Conservation (phyloP, 1,140 invertebrate genomes). For the Acromyrmex heyeri region DNA sequence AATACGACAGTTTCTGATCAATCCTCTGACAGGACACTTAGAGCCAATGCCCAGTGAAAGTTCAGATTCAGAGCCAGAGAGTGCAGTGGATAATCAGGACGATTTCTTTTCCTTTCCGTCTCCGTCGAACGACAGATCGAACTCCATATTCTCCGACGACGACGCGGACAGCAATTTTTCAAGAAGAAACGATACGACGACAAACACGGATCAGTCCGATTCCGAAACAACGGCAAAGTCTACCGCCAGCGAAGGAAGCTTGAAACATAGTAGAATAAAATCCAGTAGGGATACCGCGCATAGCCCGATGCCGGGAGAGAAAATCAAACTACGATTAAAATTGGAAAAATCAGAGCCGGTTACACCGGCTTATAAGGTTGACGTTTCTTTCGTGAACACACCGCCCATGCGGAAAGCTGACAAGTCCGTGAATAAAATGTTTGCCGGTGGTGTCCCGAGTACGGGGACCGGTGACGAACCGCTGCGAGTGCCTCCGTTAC, state of each 20-base stretch:
- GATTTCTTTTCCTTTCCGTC: slow-evolving; percentile 88
- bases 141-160: slow-evolving; percentile 88
- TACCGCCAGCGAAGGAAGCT: slow-evolving; percentile 86
- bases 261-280: slow-evolving; percentile 85
- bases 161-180: slow-evolving; percentile 87
- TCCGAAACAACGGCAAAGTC: slow-evolving; percentile 88
- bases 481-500: slow-evolving; percentile 93
- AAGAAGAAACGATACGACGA: slow-evolving; percentile 86
- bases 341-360: slow-evolving; percentile 93
- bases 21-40: slow-evolving; percentile 94
- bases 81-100: slow-evolving; percentile 86
- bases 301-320: slow-evolving; percentile 89
- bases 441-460: slow-evolving; percentile 73
- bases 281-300: slow-evolving; percentile 81
- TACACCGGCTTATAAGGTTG: slow-evolving; percentile 92
- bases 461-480: slow-evolving; percentile 89
- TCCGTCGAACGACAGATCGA: slow-evolving; percentile 87
- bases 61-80: slow-evolving; percentile 85
- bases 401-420: slow-evolving; percentile 86
- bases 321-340: slow-evolving; percentile 94
- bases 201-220: slow-evolving; percentile 89
- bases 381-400: slow-evolving; percentile 91
- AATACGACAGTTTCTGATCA: slow-evolving; percentile 93
- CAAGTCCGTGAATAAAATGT: slow-evolving; percentile 84
- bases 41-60: slow-evolving; percentile 93